A percentile compares a stretch with the other conserved stretches of the same genome.
phyloP scores from a whole-genome alignment of 1,140 invertebrate species.

The Venturia canescens region DNA sequence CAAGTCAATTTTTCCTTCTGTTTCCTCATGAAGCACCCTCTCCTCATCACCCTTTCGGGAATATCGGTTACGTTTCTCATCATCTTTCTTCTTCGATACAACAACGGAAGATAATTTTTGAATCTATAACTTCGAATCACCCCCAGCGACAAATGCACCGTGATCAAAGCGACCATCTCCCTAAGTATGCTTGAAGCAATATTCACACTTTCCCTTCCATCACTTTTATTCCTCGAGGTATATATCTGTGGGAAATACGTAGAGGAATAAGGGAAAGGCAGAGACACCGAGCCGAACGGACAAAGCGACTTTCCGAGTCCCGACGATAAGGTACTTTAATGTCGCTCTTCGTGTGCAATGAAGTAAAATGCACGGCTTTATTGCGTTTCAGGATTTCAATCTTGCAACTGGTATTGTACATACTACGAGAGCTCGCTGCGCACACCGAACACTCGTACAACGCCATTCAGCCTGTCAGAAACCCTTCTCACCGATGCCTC shows the following conservation, averaged over 20 bases:
- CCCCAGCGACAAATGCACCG: neutral
- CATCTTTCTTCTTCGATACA: no score
- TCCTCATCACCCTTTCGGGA: no score
- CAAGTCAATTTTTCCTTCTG: no score
- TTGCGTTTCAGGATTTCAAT: constrained; percentile 44
- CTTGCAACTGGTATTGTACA: constrained; percentile 26
- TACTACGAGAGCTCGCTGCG: neutral
- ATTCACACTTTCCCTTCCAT: neutral
- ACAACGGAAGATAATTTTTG: neutral
- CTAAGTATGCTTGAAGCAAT: neutral
- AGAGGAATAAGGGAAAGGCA: neutral
- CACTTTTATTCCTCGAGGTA: neutral
- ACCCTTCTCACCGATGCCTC: neutral
- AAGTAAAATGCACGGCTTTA: constrained; percentile 45
- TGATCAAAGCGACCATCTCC: neutral
- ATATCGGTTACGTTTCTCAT: no score
- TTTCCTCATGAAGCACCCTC: no score
- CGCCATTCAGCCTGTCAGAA: neutral
- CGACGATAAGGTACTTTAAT: constrained; percentile 45
- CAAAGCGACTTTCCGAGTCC: constrained; percentile 37
- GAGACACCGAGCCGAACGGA: constrained; percentile 7
- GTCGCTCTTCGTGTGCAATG: constrained; percentile 42
- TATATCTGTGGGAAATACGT: neutral
- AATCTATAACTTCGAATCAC: neutral
- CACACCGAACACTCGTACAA: constrained; percentile 11